Percentiles rank a stretch among this genome's conserved stretches.
phyloP scores from a whole-genome alignment of 2,113 vertebrate species.

The Eleginops maclovinus region DNA sequence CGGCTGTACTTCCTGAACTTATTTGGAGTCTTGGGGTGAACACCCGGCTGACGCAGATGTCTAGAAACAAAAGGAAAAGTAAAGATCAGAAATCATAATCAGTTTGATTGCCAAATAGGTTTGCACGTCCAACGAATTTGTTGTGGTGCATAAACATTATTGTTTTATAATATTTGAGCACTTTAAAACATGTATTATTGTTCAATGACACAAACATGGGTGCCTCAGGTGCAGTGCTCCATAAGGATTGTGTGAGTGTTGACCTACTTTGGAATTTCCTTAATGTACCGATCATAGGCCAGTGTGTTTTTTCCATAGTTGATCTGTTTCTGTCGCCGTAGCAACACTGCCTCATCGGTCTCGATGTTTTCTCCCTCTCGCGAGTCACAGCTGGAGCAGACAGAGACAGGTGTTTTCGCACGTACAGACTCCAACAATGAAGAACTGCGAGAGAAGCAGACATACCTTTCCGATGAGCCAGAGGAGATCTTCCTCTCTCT shows the following conservation, averaged over 20 bases:
- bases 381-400: conserved; percentile 89
- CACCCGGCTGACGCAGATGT: conserved; percentile 88
- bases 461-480: conserved; percentile 93
- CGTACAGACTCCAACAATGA: background rate
- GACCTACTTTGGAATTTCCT: conserved; percentile 92
- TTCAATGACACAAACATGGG: too few relatives aligned
- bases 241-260: background rate
- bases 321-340: conserved; percentile 97
- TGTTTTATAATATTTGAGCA: too few relatives aligned
- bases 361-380: conserved; percentile 91
- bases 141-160: background rate
- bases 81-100: background rate
- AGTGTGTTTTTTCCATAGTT: conserved; percentile 97
- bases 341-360: conserved; percentile 90
- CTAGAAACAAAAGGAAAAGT: conserved; percentile 67
- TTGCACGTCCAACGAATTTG: background rate
- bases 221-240: too few relatives aligned
- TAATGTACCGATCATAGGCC: conserved; percentile 93
- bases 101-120: background rate
- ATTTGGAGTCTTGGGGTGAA: conserved; percentile 96
- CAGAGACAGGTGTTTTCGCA: background rate
- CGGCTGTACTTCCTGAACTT: conserved; percentile 98
- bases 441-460: background rate
- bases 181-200: background rate
- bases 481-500: conserved; percentile 89